Conservation (phyloP, 2,113 vertebrate genomes). For the Capra hircus region DNA sequence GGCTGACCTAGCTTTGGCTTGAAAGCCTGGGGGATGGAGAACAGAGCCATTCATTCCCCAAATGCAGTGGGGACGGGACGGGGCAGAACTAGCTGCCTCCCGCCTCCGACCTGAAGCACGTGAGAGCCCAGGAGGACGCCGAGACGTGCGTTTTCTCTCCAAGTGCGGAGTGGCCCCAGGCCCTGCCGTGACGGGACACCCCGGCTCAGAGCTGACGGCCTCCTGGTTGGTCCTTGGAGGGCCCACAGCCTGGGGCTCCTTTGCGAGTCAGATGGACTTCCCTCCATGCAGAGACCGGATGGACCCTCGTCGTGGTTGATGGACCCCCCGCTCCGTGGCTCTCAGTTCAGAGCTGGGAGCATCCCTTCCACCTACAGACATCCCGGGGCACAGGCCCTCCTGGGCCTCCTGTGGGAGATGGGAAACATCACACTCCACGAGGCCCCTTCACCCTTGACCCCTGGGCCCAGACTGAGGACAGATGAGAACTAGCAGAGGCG, state of each 20-base stretch:
- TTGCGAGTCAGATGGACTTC: no score
- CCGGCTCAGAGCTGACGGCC: neutral
- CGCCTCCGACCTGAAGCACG: accelerated
- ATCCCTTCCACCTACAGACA: accelerated
- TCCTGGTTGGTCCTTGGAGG: no score
- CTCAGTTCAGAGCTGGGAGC: neutral
- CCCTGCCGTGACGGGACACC: neutral
- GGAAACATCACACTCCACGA: accelerated
- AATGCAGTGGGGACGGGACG: accelerated
- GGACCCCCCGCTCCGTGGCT: accelerated
- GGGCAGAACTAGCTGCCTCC: accelerated
- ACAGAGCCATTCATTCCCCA: accelerated
- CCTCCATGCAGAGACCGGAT: accelerated
- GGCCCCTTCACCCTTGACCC: neutral
- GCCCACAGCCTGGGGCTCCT: neutral
- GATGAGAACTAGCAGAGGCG: neutral
- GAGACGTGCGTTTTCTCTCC: accelerated
- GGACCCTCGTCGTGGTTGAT: neutral
- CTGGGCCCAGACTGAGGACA: accelerated
- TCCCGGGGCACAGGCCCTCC: accelerated
- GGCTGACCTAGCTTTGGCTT: neutral
- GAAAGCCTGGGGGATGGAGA: neutral
- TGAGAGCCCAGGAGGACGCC: accelerated
- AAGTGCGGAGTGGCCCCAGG: neutral
- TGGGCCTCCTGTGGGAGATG: accelerated